Base-by-base conservation (phyloP, 2,888 invertebrate species). In the Eupeodes latifasciatus region DNA sequence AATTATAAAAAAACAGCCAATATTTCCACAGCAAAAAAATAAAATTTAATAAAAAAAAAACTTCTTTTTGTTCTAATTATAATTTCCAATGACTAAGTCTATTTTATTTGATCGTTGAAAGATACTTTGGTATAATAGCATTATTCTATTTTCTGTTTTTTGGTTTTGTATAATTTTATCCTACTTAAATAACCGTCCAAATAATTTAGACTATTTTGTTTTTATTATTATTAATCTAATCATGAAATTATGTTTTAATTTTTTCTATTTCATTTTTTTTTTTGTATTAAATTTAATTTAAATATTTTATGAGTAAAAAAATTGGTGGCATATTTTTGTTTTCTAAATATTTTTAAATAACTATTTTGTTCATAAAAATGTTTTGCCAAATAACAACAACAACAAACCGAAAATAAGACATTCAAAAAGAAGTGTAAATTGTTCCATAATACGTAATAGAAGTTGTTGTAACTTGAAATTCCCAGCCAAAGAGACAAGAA, bases 71-170 rank as follows among this genome's bases (percentile, higher is more conserved):
- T 19, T 36, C 34, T 16, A 27, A 36, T 78, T 69, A 36, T 62
- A 53, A 40, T 62, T 74, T 80, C 34, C 55, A 83, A 76, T 72
- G 80, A 87, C 84, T 87, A 84, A 61, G 16, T 72, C 34, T 72
- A 61, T 74, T 71, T 82, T 61, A 61, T 66, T 76, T 81, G 49
- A 84, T 84, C 83, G 71, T 84, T 72, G 71, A 83, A 27, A 80
- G 83, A 84, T 71, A 44, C 44, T 71, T 87, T 87, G 87, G 80
- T 84, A 84, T 84, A 84, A 84, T 84, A 87, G 84, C 87, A 80
- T 74, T 71, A 19, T 34, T 67, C 67, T 16, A 66, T 75, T 19
- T 51, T 49, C 59, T 53, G 5, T 44, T 16, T 71, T 80, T 66
- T 36, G 27, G 27, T 40, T 66, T 76, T 85, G 74, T 36, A 85